These are phyloP conservation scores for Euura saliciscinereae DNA, from an alignment of 1,140 invertebrate species.

Conservation along the genomic window DNA sequence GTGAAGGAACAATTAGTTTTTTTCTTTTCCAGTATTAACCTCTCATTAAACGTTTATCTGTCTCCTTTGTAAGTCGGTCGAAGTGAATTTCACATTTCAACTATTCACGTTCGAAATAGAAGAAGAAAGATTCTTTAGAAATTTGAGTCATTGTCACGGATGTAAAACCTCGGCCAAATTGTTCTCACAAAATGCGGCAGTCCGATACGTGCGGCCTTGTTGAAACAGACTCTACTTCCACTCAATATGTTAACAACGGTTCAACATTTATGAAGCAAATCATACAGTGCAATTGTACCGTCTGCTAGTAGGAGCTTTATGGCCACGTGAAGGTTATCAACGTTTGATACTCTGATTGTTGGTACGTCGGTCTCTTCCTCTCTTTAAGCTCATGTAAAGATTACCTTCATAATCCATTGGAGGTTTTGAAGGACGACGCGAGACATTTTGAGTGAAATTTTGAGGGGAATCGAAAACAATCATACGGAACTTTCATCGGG, in stretches of 20 bases:
- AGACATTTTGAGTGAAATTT: neutral
- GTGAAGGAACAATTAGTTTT: neutral
- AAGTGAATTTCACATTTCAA: too few species aligned
- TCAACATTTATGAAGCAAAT: constrained; percentile 31
- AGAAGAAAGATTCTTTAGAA: too few species aligned
- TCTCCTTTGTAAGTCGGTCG: neutral
- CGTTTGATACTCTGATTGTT: constrained; percentile 35
- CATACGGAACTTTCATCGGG: too few species aligned
- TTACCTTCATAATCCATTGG: neutral
- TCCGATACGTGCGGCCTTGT: neutral
- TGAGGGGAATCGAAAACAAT: too few species aligned
- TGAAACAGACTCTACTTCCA: constrained; percentile 2
- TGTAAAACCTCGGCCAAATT: too few species aligned
- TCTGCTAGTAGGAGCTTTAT: constrained; percentile 28
- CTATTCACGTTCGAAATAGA: too few species aligned
- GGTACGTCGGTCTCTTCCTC: constrained; percentile 17
- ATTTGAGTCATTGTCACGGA: too few species aligned
- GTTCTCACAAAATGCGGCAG: too few species aligned
- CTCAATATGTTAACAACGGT: constrained; percentile 10
- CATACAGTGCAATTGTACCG: constrained; percentile 33
- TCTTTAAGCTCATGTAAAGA: neutral
- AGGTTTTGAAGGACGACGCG: neutral
- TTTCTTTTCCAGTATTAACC: neutral
- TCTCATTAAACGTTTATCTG: neutral
- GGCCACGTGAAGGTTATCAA: constrained; percentile 43